Evolutionary conservation across 2,888 invertebrate species (phyloP).

Genomic region (Protodeltote pygarga): DNA sequence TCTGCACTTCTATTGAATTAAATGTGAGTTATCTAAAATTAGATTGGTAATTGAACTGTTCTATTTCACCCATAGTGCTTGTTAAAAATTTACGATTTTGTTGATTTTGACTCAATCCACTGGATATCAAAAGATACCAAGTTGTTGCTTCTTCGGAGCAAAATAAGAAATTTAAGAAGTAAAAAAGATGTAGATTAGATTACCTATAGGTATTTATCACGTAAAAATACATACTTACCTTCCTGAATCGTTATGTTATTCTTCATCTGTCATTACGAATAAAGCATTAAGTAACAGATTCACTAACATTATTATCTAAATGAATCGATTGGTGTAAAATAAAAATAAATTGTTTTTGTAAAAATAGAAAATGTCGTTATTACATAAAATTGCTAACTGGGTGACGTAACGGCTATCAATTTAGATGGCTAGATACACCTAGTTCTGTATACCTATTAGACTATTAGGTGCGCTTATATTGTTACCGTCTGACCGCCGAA

Average conservation of each 20-base stretch:
- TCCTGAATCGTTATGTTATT: background rate
- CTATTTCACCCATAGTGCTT: slow-evolving; percentile 17
- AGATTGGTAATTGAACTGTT: slow-evolving; percentile 33
- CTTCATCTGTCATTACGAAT: too few relatives aligned
- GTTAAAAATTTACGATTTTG: too few relatives aligned
- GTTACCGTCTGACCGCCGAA: slow-evolving; percentile 33
- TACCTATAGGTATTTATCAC: too few relatives aligned
- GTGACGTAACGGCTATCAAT: slow-evolving; percentile 46
- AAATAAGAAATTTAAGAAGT: too few relatives aligned
- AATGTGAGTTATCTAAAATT: slow-evolving; percentile 36
- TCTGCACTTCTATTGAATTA: slow-evolving; percentile 35
- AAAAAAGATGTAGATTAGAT: too few relatives aligned
- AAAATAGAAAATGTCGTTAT: slow-evolving; percentile 40
- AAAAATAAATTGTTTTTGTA: slow-evolving; percentile 30
- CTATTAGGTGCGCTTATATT: slow-evolving; percentile 54
- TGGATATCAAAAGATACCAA: too few relatives aligned
- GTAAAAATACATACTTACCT: background rate
- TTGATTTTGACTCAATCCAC: too few relatives aligned
- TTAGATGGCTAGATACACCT: slow-evolving; percentile 39
- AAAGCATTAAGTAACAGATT: slow-evolving; percentile 15
- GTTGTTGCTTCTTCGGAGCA: too few relatives aligned
- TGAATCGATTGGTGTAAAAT: slow-evolving; percentile 2
- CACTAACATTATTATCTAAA: slow-evolving; percentile 10
- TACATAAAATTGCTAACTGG: slow-evolving; percentile 48
- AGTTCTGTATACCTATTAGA: slow-evolving; percentile 52